Evolutionary conservation across 2,888 invertebrate genomes (phyloP), one percentile per base, ranked within the genome.

Genomic region (Eupithecia subumbrata): DNA sequence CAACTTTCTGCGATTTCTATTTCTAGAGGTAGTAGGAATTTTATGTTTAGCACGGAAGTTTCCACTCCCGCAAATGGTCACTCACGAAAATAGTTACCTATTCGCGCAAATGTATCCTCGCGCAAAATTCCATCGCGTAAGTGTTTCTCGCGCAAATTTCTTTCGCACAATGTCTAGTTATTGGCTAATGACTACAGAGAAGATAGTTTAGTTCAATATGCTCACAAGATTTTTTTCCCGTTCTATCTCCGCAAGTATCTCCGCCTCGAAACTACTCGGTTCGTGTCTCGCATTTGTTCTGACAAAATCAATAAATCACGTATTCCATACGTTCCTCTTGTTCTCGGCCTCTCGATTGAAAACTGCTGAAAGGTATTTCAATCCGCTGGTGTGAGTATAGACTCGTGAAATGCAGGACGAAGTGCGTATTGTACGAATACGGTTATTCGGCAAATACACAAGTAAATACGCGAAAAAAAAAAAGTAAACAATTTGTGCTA

Each of bases 201-300:
- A 22, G n/a, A 11, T 11, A 22, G 52, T 56, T 56, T 11, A 56
- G n/a, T n/a, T 56, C 22, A 22, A 22, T 22, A 0, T 56, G 52
- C n/a, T 56, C n/a, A 22, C 52, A 8, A 11, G 14, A 64, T 9
- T 40, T 22, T n/a, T 22, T 40, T 12, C n/a, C 16, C 22, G 14
- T 76, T 78, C 74, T 73, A 76, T 4, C 69, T 69, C 9, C 30
- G 16, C 12, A 7, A 12, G 16, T 64, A 14, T 14, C 60, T 56
- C 18, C 25, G 75, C 70, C 71, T 74, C 48, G 60, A 73, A 69
- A 72, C 74, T 73, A 78, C 77, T 71, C 69, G 76, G 74, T 78
- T 77, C 79, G 73, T 78, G 79, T 75, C 77, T 78, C 75, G 79
- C 78, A 80, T 80, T 76, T 82, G 79, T 78, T 75, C 71, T 78